Conservation (phyloP, 2,113 vertebrate species). For the Oceanites oceanicus region DNA sequence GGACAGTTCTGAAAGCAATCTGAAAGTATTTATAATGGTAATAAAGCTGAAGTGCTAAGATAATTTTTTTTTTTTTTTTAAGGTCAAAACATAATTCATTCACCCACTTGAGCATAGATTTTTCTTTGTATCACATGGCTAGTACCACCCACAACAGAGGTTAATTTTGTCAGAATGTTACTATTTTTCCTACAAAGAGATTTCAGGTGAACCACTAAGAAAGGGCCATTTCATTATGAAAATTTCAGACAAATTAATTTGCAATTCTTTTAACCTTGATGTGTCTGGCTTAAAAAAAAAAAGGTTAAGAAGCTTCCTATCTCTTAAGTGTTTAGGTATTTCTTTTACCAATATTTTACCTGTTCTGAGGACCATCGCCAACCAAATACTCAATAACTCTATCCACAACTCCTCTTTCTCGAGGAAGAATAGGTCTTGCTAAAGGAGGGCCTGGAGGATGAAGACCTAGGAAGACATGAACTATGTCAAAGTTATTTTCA, state of each 20-base stretch:
- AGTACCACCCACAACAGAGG: not conserved
- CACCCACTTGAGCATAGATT: not conserved
- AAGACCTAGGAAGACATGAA: conserved; percentile 78
- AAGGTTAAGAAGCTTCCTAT: not conserved
- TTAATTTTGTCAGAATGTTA: not conserved
- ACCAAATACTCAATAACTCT: conserved; percentile 96
- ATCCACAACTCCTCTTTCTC: conserved; percentile 90
- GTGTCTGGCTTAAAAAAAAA: not conserved
- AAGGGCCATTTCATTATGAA: not conserved
- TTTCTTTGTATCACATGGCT: not conserved
- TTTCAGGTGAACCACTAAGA: not conserved
- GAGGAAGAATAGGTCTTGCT: conserved; percentile 90
- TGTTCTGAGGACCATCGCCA: conserved; percentile 97
- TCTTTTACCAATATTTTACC: conserved; percentile 71
- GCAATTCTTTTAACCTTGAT: not conserved
- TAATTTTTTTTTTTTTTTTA: not conserved
- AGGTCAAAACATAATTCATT: not conserved
- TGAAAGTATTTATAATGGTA: not conserved
- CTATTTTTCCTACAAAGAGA: not conserved
- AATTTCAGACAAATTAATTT: not conserved
- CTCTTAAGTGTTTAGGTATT: not conserved
- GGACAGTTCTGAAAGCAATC: not conserved
- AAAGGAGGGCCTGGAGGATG: conserved; percentile 96
- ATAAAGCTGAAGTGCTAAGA: not conserved
- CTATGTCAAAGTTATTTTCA: not conserved